Conservation (phyloP, 2,888 invertebrate species). For the Brenthis hecate region DNA sequence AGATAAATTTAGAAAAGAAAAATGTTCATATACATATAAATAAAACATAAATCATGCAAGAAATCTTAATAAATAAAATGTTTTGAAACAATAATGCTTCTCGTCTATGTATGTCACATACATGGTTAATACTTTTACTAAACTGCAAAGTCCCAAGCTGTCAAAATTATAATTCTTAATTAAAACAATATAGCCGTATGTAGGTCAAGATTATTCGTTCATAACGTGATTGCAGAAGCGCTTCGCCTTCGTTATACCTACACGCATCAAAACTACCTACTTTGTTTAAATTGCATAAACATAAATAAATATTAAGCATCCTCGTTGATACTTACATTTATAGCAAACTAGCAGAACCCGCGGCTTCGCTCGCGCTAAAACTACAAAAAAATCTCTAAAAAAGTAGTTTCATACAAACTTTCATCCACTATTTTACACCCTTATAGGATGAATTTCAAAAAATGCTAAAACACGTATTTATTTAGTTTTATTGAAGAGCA, state of each 20-base stretch:
- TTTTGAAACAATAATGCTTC: too few relatives aligned
- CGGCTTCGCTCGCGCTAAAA: too few relatives aligned
- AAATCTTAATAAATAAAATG: too few relatives aligned
- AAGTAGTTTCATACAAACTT: too few relatives aligned
- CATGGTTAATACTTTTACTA: background rate
- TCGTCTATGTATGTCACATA: background rate
- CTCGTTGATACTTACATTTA: too few relatives aligned
- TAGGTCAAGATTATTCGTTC: conserved; percentile 29
- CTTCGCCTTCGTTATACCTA: conserved; percentile 2
- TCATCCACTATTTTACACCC: too few relatives aligned
- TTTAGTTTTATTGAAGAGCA: too few relatives aligned
- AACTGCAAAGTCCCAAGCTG: background rate
- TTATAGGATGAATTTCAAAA: too few relatives aligned
- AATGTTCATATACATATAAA: background rate
- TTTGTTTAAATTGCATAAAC: background rate
- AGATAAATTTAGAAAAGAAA: background rate
- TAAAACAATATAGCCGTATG: conserved; percentile 28
- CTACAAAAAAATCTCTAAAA: too few relatives aligned
- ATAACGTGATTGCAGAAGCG: conserved; percentile 11
- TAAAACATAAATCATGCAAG: background rate
- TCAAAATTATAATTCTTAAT: conserved; percentile 6
- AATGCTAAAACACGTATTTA: too few relatives aligned
- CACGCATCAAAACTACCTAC: background rate
- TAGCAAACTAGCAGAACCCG: too few relatives aligned
- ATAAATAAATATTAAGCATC: too few relatives aligned